Evolutionary conservation across 2,113 vertebrate species (phyloP).

Genomic region (Pogonocichla stellata): DNA sequence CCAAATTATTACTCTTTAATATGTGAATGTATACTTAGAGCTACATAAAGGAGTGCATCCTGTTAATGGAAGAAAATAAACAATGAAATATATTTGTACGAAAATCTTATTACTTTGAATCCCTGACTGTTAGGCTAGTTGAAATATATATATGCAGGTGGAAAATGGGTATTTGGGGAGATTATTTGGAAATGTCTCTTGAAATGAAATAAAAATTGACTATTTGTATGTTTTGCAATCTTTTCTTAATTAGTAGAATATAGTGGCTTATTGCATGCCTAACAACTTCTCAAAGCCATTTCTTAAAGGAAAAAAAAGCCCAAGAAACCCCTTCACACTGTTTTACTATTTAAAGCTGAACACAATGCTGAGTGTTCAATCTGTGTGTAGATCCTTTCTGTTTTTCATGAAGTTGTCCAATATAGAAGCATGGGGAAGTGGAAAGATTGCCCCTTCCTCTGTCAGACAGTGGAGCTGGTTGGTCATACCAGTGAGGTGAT

Average conservation of each 20-base stretch:
- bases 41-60: slow-evolving; percentile 39
- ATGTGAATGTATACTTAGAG: slow-evolving; percentile 68
- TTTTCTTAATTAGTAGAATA: slow-evolving; percentile 26
- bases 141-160: slow-evolving; percentile 44
- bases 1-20: slow-evolving; percentile 68
- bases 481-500: fast-evolving
- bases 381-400: not conserved
- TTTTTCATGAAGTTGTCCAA: not conserved
- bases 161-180: slow-evolving; percentile 4
- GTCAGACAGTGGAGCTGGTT: not conserved
- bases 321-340: not conserved
- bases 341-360: not conserved
- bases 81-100: slow-evolving; percentile 45
- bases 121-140: slow-evolving; percentile 48
- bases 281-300: not conserved
- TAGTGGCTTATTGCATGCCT: not conserved
- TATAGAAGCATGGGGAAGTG: not conserved
- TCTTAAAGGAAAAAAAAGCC: not conserved
- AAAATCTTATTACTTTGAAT: slow-evolving; percentile 4
- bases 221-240: slow-evolving; percentile 41
- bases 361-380: not conserved
- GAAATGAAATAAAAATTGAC: slow-evolving; percentile 41
- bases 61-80: slow-evolving; percentile 49
- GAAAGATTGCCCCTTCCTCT: not conserved
- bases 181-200: slow-evolving; percentile 33